phyloP scores from a whole-genome alignment of 2,113 vertebrate species.

The Haemorhous mexicanus region DNA sequence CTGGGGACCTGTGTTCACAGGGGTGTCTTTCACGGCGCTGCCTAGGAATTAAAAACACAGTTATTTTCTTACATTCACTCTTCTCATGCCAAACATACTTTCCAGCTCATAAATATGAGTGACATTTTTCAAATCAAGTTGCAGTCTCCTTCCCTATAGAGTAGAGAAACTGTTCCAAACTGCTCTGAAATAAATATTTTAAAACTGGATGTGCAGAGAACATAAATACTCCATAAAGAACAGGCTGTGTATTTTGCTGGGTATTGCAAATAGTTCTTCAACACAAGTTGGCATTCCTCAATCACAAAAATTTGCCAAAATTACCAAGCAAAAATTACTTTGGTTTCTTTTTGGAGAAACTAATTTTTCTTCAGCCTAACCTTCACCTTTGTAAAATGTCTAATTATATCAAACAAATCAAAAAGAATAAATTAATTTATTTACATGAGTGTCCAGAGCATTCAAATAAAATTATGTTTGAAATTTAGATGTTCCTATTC shows the following conservation, averaged over 20 bases:
- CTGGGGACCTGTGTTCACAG: conserved; percentile 56
- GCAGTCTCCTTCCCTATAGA: not conserved
- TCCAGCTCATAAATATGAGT: not conserved
- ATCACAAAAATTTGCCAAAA: not conserved
- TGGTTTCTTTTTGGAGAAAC: not conserved
- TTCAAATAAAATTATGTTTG: not conserved
- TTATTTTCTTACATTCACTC: not conserved
- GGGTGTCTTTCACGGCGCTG: not conserved
- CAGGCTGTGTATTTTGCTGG: not conserved
- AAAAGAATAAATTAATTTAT: not conserved
- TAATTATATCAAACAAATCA: not conserved
- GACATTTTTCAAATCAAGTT: not conserved
- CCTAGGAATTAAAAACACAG: conserved; percentile 32
- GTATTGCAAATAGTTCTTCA: not conserved
- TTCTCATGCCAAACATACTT: not conserved
- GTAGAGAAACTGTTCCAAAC: not conserved
- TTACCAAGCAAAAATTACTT: not conserved
- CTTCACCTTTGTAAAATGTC: not conserved
- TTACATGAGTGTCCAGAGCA: not conserved
- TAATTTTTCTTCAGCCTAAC: not conserved
- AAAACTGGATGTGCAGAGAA: not conserved
- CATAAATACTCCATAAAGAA: not conserved
- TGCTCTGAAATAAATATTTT: not conserved
- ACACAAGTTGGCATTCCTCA: not conserved
- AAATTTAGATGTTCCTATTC: not conserved